Evolutionary conservation across 2,888 invertebrate species (phyloP).

Genomic region (Drosophila subsilvestris): DNA sequence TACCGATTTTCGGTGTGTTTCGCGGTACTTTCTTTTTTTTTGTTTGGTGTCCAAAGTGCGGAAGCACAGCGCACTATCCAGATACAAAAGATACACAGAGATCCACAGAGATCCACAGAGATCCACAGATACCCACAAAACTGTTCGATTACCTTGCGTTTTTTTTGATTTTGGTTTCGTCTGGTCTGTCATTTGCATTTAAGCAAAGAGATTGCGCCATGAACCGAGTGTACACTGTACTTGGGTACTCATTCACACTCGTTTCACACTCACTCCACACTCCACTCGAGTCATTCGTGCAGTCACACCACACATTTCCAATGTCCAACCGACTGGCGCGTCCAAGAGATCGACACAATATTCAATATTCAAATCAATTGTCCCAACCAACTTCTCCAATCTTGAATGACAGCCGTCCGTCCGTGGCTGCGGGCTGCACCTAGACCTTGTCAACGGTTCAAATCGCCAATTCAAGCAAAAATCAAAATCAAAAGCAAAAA

Average conservation of each 20-base stretch:
- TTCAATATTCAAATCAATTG: conserved; percentile 72
- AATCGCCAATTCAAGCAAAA: conserved; percentile 14
- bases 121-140: conserved; percentile 8
- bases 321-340: conserved; percentile 59
- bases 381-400: conserved; percentile 62
- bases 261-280: conserved; percentile 31
- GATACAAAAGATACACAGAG: neutral
- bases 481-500: conserved; percentile 45
- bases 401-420: conserved; percentile 35
- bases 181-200: conserved; percentile 5
- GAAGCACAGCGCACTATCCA: conserved; percentile 21
- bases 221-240: conserved; percentile 24
- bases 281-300: conserved; percentile 24
- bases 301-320: conserved; percentile 24
- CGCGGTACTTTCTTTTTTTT: conserved; percentile 17
- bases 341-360: conserved; percentile 68
- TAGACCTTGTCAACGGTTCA: conserved; percentile 77
- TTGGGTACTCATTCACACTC: conserved; percentile 38
- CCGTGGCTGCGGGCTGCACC: conserved; percentile 64
- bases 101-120: neutral
- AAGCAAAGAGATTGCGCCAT: conserved; percentile 40
- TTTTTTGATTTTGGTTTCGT: conserved; percentile 42
- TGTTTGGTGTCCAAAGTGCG: conserved; percentile 24
- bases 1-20: neutral
- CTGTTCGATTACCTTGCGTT: conserved; percentile 44